Base-by-base conservation (phyloP, 1,140 invertebrate species). In the Polyergus mexicanus region DNA sequence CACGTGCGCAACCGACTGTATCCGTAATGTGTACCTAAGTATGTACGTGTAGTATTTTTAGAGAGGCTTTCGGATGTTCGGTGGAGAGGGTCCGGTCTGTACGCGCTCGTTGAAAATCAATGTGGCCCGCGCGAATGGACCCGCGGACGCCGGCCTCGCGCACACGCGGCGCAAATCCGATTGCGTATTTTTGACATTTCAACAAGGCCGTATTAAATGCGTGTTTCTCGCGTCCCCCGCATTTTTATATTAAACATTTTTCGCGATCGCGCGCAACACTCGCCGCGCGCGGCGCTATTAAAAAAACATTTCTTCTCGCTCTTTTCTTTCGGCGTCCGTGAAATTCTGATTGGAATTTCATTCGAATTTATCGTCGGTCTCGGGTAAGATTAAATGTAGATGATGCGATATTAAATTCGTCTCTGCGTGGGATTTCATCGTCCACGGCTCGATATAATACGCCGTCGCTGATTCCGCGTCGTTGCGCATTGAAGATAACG, bases 361-460 rank as follows among this genome's bases (percentile, higher is more conserved):
- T 83, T 74, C 68, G 78, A 72, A 83, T 83, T 83, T 83, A 83
- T 74, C 68, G 68, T 83, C 54, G 44, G 54, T 83, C 78, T 32
- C 38, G 56, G 19, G 68, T 56, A 72, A 60, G 78, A 83, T 83
- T 83, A 83, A 83, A 83, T 83, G 78, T 83, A 83, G 78, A 83
- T 83, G 68, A 83, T 83, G 72, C 68, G 78, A 83, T 83, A 83
- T 83, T 83, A 83, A 83, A 83, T 83, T 83, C 78, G 47, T 51
- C 72, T 83, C 54, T 47, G 68, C 78, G 72, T 83, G 68, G 16
- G 68, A 74, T 74, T 22, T 83, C 41, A 80, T 35, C 68, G 78
- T 83, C 65, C 35, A 38, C 78, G 38, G 32, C 58, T 11, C 44
- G 41, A 7, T 58, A 25, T 80, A 80, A 72, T 72, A 65, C 22